Evolutionary conservation across 2,888 invertebrate species (phyloP).

Genomic region (Latheticus oryzae): DNA sequence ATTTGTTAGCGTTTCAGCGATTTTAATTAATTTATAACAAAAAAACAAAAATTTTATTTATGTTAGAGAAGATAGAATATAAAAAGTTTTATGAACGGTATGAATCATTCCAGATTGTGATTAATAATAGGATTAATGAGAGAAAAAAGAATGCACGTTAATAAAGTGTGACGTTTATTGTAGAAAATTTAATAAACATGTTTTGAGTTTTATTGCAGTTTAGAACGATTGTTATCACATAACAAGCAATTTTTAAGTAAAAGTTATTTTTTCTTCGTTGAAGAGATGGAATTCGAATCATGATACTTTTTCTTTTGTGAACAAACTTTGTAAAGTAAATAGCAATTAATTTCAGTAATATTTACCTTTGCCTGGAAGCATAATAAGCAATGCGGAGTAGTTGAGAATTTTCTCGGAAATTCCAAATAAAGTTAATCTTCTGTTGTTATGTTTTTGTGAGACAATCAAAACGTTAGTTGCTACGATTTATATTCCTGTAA

Average conservation of each 20-base stretch:
- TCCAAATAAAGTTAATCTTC: slow-evolving; percentile 19
- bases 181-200: slow-evolving; percentile 23
- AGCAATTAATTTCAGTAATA: slow-evolving; percentile 16
- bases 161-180: slow-evolving; percentile 21
- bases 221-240: no score
- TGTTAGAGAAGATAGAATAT: slow-evolving; percentile 1
- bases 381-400: slow-evolving; percentile 6
- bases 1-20: slow-evolving; percentile 17
- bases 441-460: slow-evolving; percentile 43
- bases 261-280: no score
- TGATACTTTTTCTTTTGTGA: not conserved
- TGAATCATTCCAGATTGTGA: slow-evolving; percentile 6
- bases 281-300: no score
- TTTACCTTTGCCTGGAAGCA: not conserved
- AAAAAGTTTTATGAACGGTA: slow-evolving; percentile 15
- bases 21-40: slow-evolving; percentile 20
- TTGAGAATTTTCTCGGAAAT: slow-evolving; percentile 42
- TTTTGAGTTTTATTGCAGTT: slow-evolving; percentile 15
- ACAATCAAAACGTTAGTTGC: slow-evolving; percentile 48
- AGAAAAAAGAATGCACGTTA: slow-evolving; percentile 13
- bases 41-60: slow-evolving; percentile 14
- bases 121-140: slow-evolving; percentile 13
- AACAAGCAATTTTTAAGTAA: no score
- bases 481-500: slow-evolving; percentile 49
- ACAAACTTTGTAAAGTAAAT: slow-evolving; percentile 1